These are phyloP conservation scores for Ernsta delagoae DNA, from an alignment of 2,888 invertebrate genomes.

Conservation along the genomic window DNA sequence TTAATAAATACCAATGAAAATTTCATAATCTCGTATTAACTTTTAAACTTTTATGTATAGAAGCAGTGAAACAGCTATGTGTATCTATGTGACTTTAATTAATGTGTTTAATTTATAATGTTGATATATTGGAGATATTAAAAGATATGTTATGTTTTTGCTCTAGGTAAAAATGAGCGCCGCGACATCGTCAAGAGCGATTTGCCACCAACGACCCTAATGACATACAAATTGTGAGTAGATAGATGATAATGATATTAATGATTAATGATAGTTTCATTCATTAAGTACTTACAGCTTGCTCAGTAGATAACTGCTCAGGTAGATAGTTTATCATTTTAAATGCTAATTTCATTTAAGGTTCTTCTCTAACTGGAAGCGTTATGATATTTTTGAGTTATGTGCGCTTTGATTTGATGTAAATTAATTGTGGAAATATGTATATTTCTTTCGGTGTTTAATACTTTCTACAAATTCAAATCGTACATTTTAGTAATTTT, in stretches of 20 bases:
- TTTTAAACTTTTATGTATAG: too few species aligned
- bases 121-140: slow-evolving; percentile 16
- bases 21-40: too few species aligned
- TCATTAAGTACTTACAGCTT: slow-evolving; percentile 24
- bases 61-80: too few species aligned
- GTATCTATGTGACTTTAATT: background rate
- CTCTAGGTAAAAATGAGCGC: slow-evolving; percentile 67
- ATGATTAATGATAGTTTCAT: slow-evolving; percentile 39
- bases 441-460: too few species aligned
- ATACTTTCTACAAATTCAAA: too few species aligned
- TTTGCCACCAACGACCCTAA: slow-evolving; percentile 64
- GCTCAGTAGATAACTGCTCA: background rate
- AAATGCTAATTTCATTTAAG: background rate
- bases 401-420: too few species aligned
- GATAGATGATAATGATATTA: slow-evolving; percentile 37
- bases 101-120: background rate
- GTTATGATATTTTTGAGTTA: too few species aligned
- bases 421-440: too few species aligned
- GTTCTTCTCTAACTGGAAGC: too few species aligned
- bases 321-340: slow-evolving; percentile 7
- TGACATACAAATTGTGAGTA: slow-evolving; percentile 71
- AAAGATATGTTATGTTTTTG: slow-evolving; percentile 48
- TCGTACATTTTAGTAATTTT: too few species aligned
- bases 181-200: slow-evolving; percentile 58
- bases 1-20: too few species aligned